Evolutionary conservation across 2,797 vertebrate genomes (phyloP), one percentile per base, ranked within the genome.

Genomic region (Smutsia gigantea): DNA sequence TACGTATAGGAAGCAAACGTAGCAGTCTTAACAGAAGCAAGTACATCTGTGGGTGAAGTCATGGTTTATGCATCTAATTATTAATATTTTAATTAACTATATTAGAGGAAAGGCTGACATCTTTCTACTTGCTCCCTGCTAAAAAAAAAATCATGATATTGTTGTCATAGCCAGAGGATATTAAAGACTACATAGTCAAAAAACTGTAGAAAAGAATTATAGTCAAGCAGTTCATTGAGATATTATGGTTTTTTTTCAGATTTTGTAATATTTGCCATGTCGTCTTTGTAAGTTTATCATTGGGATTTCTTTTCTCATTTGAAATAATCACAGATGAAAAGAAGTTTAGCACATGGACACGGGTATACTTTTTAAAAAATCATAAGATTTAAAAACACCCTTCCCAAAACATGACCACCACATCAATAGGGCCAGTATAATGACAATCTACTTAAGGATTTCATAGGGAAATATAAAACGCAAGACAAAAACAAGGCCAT

Each of bases 251-350:
- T 74, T 34, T 57, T 86, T 69, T n/a, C 17, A 81, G 42, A 78
- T 71, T 87, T 90, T 83, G 2, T 79, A 17, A 81, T 66, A 14
- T 84, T 90, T 77, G 84, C 25, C 7, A 18, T 63, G 17, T 61
- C 17, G 49, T n/a, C 46, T 68, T 34, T 86, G 46, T 31, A 77
- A 86, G 53, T 84, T 7, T 63, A 31, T 57, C 37, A 37, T 39
- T 72, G 9, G n/a, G 39, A 49, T 57, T 84, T 82, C 63, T 81
- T 86, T 96, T 84, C 66, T 87, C 75, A 61, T 69, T 94, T 61
- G 66, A 87, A 85, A 78, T 82, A 72, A 29, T 72, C 46, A 68
- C 53, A 59, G 77, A 23, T 23, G 66, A 69, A 46, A 46, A 46
- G 9, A 46, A 46, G 42, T 46, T 46, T 10, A 46, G 42, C 42